Conservation (phyloP, 2,888 invertebrate species). For the Cephus runcator region DNA sequence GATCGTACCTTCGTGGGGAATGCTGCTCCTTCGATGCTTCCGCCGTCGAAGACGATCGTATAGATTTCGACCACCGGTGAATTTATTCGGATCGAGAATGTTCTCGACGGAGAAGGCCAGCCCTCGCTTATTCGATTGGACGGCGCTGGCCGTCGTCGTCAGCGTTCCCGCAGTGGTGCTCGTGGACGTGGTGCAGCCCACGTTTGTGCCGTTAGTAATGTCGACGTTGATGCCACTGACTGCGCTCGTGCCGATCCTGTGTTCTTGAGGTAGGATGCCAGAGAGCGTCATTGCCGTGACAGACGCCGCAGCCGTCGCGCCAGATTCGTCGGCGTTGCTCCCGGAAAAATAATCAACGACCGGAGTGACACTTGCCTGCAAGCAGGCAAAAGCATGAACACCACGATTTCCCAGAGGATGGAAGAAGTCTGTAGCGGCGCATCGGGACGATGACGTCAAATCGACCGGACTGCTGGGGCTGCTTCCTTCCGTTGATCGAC, state of each 20-base stretch:
- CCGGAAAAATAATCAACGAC: background rate
- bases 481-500: constrained; percentile 54
- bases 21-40: constrained; percentile 34
- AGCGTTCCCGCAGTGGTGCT: constrained; percentile 37
- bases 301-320: constrained; percentile 4
- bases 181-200: constrained; percentile 10
- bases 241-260: no score
- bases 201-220: no score
- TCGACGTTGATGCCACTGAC: no score
- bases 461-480: constrained; percentile 65
- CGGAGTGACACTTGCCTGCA: constrained; percentile 29
- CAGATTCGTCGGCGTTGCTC: no score
- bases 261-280: no score
- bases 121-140: constrained; percentile 72
- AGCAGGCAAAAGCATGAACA: constrained; percentile 46
- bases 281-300: constrained; percentile 21
- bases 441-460: constrained; percentile 60
- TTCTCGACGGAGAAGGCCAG: constrained; percentile 92
- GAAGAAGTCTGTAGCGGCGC: constrained; percentile 40
- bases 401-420: constrained; percentile 47
- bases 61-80: constrained; percentile 73
- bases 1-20: constrained; percentile 56
- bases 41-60: constrained; percentile 51
- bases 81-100: constrained; percentile 90
- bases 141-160: constrained; percentile 60